A percentile compares a stretch with the other conserved stretches of the same genome.
These are phyloP conservation scores for Maniola jurtina DNA, from an alignment of 1,140 invertebrate species.

Conservation along the genomic window DNA sequence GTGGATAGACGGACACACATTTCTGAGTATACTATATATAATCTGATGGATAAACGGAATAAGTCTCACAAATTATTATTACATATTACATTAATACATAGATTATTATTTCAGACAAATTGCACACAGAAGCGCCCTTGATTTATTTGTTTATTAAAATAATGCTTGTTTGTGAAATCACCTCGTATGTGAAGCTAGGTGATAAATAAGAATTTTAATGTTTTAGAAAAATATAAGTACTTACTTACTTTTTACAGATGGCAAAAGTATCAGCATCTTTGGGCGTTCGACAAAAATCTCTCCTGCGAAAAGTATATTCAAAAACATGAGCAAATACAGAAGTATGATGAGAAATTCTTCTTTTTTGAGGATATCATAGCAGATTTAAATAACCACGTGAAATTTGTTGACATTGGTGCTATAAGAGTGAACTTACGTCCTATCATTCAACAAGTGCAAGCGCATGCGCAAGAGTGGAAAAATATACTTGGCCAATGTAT, in stretches of 20 bases:
- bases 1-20: too few relatives aligned
- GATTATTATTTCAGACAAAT: too few relatives aligned
- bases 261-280: constrained; percentile 88
- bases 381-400: constrained; percentile 81
- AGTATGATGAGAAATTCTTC: constrained; percentile 90
- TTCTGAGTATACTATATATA: too few relatives aligned
- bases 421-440: constrained; percentile 84
- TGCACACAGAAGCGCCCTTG: too few relatives aligned
- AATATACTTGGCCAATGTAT: constrained; percentile 82
- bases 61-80: too few relatives aligned
- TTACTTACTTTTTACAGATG: constrained; percentile 74
- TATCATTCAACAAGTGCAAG: constrained; percentile 81
- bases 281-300: constrained; percentile 88
- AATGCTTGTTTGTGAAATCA: too few relatives aligned
- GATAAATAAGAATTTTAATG: not conserved
- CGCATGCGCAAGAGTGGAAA: constrained; percentile 86
- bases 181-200: not conserved
- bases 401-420: constrained; percentile 81
- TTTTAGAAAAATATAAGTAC: not conserved
- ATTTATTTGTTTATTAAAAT: too few relatives aligned
- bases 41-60: too few relatives aligned
- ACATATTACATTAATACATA: too few relatives aligned
- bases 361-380: constrained; percentile 89
- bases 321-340: constrained; percentile 84
- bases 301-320: constrained; percentile 87